Conservation (phyloP, 2,888 invertebrate species). For the Apoda limacodes region DNA sequence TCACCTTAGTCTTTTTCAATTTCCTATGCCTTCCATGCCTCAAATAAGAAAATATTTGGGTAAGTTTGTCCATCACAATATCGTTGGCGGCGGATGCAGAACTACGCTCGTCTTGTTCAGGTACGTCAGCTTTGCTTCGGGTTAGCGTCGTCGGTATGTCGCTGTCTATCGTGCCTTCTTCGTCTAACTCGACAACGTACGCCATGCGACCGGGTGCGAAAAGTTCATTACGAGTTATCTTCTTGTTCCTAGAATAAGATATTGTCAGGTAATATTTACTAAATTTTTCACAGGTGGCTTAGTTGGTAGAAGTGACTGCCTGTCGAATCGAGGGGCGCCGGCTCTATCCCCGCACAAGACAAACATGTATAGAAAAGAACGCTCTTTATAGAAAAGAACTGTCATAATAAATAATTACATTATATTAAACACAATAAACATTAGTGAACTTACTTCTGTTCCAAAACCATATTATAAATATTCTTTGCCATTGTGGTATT, state of each 20-base stretch:
- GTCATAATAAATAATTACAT: no score
- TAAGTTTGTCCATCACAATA: slow-evolving; percentile 94
- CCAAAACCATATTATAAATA: slow-evolving; percentile 76
- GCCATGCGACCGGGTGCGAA: slow-evolving; percentile 98
- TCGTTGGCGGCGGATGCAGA: slow-evolving; percentile 74
- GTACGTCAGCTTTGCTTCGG: slow-evolving; percentile 91
- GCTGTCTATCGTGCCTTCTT: slow-evolving; percentile 73
- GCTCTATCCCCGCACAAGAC: no score
- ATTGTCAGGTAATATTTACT: not conserved
- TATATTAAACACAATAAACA: no score
- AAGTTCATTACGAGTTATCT: slow-evolving; percentile 86
- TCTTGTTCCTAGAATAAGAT: slow-evolving; percentile 69
- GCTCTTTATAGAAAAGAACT: no score
- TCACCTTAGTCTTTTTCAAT: slow-evolving; percentile 77
- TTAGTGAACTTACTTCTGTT: slow-evolving; percentile 60
- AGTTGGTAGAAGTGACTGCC: no score
- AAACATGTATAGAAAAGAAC: not conserved
- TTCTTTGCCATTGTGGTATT: slow-evolving; percentile 85
- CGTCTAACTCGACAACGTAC: slow-evolving; percentile 95
- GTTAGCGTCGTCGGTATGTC: slow-evolving; percentile 97
- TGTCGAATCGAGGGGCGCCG: not conserved
- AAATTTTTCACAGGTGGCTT: not conserved
- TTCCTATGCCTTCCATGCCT: slow-evolving; percentile 85
- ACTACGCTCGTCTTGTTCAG: slow-evolving; percentile 73
- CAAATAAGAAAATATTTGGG: slow-evolving; percentile 96